Evolutionary conservation across 2,113 vertebrate genomes (phyloP).

Genomic region (Salvator merianae): DNA sequence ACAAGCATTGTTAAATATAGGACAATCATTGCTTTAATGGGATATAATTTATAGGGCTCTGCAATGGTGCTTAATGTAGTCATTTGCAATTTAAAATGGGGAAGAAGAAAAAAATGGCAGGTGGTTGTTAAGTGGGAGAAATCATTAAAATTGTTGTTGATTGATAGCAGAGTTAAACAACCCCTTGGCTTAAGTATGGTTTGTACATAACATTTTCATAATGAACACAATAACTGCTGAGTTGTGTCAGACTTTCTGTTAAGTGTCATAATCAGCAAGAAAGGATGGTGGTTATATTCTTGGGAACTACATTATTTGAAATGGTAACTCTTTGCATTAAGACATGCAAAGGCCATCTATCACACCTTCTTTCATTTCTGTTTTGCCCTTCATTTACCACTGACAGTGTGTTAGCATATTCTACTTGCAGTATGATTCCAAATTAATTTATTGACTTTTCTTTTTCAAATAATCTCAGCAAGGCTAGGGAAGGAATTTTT

Average conservation of each 20-base stretch:
- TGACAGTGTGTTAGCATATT: not conserved
- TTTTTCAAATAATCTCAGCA: not conserved
- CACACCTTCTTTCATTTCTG: not conserved
- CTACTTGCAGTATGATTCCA: not conserved
- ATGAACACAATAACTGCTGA: conserved; percentile 3
- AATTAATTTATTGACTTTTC: not conserved
- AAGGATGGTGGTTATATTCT: not conserved
- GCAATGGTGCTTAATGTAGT: conserved; percentile 17
- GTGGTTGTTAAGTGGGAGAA: not conserved
- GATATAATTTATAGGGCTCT: conserved; percentile 21
- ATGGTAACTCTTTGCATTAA: not conserved
- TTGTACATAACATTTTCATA: conserved; percentile 1
- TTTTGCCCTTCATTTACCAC: not conserved
- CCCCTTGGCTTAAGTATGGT: not conserved
- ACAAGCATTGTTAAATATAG: conserved; percentile 18
- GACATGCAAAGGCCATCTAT: not conserved
- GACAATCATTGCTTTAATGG: conserved; percentile 17
- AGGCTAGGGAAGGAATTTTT: not conserved
- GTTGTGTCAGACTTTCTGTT: not conserved
- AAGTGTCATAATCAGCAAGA: not conserved
- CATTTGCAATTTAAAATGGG: conserved; percentile 21
- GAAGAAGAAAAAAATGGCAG: not conserved
- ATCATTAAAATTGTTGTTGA: not conserved
- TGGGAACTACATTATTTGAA: not conserved
- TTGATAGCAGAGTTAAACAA: conserved; percentile 8